Evolutionary conservation across 2,888 invertebrate genomes (phyloP).

Genomic region (Aphidius colemani): DNA sequence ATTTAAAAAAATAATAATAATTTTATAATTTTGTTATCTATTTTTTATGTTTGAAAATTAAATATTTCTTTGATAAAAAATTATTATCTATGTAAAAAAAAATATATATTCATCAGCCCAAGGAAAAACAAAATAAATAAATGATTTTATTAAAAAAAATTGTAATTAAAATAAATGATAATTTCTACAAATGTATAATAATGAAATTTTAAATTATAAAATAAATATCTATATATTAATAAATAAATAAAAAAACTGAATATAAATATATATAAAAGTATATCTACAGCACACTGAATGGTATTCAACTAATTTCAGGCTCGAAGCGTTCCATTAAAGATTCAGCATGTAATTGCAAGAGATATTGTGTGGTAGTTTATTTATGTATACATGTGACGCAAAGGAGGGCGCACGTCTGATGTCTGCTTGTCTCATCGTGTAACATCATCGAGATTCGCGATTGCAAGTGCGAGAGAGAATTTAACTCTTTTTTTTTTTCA

Average conservation of each 20-base stretch:
- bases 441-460: constrained; percentile 27
- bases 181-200: too few species aligned
- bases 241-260: neutral
- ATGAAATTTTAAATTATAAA: neutral
- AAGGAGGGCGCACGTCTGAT: constrained; percentile 21
- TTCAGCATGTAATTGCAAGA: constrained; percentile 61
- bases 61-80: too few species aligned
- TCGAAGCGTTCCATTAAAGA: constrained; percentile 61
- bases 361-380: constrained; percentile 43
- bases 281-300: constrained; percentile 47
- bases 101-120: too few species aligned
- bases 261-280: neutral
- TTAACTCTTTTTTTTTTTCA: too few species aligned
- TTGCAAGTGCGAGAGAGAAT: constrained; percentile 20
- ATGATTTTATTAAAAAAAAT: too few species aligned
- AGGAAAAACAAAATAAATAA: neutral
- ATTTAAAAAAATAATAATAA: neutral
- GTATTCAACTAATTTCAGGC: constrained; percentile 59
- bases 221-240: neutral
- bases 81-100: too few species aligned
- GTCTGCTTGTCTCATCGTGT: constrained; percentile 6
- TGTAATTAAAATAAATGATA: too few species aligned
- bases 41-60: too few species aligned
- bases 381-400: constrained; percentile 4
- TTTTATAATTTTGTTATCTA: too few species aligned